Base-by-base conservation (phyloP, 2,797 vertebrate species). In the Lacerta bilineata region DNA sequence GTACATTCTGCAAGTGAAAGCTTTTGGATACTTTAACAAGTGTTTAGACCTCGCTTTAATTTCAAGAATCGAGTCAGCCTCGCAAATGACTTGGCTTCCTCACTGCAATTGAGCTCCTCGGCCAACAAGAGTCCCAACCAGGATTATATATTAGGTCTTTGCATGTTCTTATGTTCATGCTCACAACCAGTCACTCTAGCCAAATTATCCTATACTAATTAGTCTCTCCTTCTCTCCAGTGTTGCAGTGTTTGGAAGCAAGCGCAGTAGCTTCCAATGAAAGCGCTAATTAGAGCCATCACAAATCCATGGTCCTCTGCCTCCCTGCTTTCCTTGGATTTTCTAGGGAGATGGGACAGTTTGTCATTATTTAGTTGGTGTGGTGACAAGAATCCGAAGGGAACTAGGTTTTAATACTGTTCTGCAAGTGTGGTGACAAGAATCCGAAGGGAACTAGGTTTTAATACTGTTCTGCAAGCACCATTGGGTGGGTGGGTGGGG, bases 191-290 rank as follows among this genome's bases (percentile, higher is more conserved):
- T 88, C n/a, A 50, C 27, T 82, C 59, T 36, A 68, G 41, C 72
- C 39, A 23, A 88, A 83, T 80, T 25, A 83, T 39, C 72, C 41
- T 75, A 20, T 66, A 43, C 8, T 87, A 87, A 87, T 87, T 76
- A 76, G n/a, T 71, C 64, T 66, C 17, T 17, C 8, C 8, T 46
- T 83, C 7, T 27, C 9, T 39, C 69, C 50, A 81, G 39, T 81
- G 27, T 36, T 72, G 27, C 17, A 76, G 61, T 59, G 36, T 83
- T 71, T 80, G 36, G 85, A 80, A 77, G 61, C 23, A 41, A 78
- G 43, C 64, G 15, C 39, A n/a, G 71, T 39, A 43, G 80, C 29
- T 77, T 59, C 33, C 20, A 64, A 3, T 76, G 2, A 83, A 83
- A 76, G 27, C 71, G 66, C 59, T 33, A 78, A 77, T 77, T 88